phyloP scores from a whole-genome alignment of 2,888 invertebrate genomes.

The Drosophila colorata region DNA sequence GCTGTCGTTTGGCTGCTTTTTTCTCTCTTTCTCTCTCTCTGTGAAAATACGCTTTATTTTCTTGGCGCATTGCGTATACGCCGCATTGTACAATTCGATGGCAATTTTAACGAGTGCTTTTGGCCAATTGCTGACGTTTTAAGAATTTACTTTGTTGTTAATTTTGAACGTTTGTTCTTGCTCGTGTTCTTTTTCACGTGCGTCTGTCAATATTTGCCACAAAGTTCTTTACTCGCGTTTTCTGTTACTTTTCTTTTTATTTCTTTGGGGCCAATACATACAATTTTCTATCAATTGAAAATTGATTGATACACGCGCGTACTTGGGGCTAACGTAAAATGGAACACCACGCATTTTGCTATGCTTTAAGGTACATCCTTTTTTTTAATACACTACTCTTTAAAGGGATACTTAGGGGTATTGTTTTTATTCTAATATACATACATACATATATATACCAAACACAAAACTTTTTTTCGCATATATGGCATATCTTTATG shows the following conservation, averaged over 20 bases:
- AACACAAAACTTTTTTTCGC: no score
- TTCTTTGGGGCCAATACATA: constrained; percentile 67
- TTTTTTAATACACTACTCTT: background rate
- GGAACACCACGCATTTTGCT: background rate
- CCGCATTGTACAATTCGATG: constrained; percentile 51
- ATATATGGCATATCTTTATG: no score
- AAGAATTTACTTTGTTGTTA: constrained; percentile 66
- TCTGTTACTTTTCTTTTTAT: constrained; percentile 15
- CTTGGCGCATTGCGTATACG: constrained; percentile 64
- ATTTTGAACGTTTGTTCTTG: constrained; percentile 51
- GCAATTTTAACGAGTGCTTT: constrained; percentile 38
- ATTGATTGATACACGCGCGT: constrained; percentile 75
- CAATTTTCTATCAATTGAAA: constrained; percentile 76
- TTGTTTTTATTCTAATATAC: no score
- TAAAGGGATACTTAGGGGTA: no score
- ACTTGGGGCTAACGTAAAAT: constrained; percentile 11
- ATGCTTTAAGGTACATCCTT: background rate
- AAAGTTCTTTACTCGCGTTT: constrained; percentile 11
- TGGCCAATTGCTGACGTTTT: constrained; percentile 55
- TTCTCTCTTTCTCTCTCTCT: background rate
- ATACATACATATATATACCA: no score
- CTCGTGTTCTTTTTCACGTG: constrained; percentile 15
- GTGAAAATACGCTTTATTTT: background rate
- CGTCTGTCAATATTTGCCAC: constrained; percentile 64
- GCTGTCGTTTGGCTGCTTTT: background rate